Percentiles rank a stretch among this genome's conserved stretches.
These are phyloP conservation scores for Delia radicum DNA, from an alignment of 1,140 invertebrate genomes.

Conservation along the genomic window DNA sequence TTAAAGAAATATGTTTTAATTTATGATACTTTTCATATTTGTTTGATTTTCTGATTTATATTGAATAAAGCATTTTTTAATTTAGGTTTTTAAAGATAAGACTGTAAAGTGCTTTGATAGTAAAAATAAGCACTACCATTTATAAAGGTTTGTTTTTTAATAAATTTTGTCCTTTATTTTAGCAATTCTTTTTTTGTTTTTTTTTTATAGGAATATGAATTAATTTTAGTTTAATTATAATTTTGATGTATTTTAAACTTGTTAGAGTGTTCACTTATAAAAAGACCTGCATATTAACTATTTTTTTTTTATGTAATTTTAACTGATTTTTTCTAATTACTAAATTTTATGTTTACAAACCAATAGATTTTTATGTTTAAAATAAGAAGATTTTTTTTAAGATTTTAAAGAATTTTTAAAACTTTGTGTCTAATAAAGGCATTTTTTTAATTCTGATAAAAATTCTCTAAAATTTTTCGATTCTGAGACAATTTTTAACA, in stretches of 20 bases:
- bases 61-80: neutral
- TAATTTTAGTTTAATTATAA: neutral
- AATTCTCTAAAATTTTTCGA: too few species aligned
- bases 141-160: neutral
- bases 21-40: neutral
- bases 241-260: neutral
- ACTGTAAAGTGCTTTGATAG: neutral
- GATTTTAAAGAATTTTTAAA: too few species aligned
- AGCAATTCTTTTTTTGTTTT: neutral
- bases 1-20: neutral
- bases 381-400: neutral
- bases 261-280: neutral
- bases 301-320: neutral
- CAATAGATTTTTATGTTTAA: neutral
- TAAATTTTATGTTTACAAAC: neutral
- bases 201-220: neutral
- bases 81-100: neutral
- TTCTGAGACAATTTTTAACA: too few species aligned
- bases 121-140: neutral
- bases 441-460: too few species aligned
- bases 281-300: neutral
- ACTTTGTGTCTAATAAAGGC: too few species aligned
- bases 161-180: neutral
- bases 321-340: neutral
- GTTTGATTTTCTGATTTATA: neutral